Evolutionary conservation across 2,113 vertebrate species (phyloP).

Genomic region (Parotia lawesii): DNA sequence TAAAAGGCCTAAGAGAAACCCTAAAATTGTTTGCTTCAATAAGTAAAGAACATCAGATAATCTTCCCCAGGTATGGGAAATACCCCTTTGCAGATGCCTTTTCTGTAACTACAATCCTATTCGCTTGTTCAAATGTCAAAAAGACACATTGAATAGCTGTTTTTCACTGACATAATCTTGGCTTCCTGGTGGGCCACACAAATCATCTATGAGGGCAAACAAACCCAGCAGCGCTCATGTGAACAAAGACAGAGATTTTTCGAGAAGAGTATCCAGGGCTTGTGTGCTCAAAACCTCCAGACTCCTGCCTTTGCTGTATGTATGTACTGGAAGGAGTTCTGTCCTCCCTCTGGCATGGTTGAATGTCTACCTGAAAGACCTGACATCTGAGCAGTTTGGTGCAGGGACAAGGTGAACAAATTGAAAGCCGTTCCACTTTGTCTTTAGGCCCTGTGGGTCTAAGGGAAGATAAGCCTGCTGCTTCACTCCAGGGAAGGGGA

Average conservation of each 20-base stretch:
- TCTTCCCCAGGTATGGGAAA: neutral
- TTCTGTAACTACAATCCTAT: neutral
- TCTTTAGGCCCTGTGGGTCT: neutral
- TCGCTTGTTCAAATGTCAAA: neutral
- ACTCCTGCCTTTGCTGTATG: neutral
- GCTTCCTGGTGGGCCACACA: neutral
- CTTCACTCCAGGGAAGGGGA: neutral
- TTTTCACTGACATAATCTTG: neutral
- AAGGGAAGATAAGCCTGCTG: neutral
- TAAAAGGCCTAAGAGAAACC: neutral
- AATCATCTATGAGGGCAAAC: neutral
- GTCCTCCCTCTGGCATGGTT: neutral
- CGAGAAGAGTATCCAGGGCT: neutral
- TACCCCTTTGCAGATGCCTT: neutral
- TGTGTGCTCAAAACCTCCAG: neutral
- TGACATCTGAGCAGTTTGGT: neutral
- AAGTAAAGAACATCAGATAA: neutral
- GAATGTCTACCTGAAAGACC: neutral
- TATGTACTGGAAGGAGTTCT: neutral
- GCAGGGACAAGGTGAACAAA: neutral
- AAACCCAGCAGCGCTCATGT: fast-evolving
- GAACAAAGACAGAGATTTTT: neutral
- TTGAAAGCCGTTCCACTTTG: neutral
- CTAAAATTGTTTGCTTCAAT: neutral
- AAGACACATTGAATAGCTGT: neutral